These are phyloP conservation scores for Operophtera brumata DNA, from an alignment of 2,888 invertebrate species.

Conservation along the genomic window DNA sequence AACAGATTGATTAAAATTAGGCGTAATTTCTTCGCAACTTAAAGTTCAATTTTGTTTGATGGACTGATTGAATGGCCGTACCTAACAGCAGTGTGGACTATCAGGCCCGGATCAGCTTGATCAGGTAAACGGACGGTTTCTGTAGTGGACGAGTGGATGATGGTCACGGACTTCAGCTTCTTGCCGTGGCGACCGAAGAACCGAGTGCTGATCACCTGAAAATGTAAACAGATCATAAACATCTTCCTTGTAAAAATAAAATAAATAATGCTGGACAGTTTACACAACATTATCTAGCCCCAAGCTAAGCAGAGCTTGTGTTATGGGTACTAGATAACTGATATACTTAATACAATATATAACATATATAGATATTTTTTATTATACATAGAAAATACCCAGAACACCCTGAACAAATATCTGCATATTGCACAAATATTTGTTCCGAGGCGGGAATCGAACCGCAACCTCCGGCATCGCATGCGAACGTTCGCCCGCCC, in stretches of 20 bases:
- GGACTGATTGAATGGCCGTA: slow-evolving; percentile 31
- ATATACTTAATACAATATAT: too few species aligned
- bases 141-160: slow-evolving; percentile 93
- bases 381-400: too few species aligned
- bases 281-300: too few species aligned
- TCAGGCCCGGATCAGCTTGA: slow-evolving; percentile 86
- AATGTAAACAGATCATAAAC: slow-evolving; percentile 8
- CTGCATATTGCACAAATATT: too few species aligned
- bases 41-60: background rate
- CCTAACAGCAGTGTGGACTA: slow-evolving; percentile 91
- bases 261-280: too few species aligned
- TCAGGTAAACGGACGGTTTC: slow-evolving; percentile 92
- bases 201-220: slow-evolving; percentile 89
- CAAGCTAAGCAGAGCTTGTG: too few species aligned
- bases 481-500: too few species aligned
- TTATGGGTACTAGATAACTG: too few species aligned
- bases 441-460: too few species aligned
- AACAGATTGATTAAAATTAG: slow-evolving; percentile 28
- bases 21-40: background rate
- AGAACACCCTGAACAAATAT: too few species aligned
- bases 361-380: too few species aligned
- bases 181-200: slow-evolving; percentile 89
- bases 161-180: slow-evolving; percentile 92
- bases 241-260: background rate
- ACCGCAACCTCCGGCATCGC: too few species aligned